Base-by-base conservation (phyloP, 2,113 vertebrate species). In the Elephas maximus region DNA sequence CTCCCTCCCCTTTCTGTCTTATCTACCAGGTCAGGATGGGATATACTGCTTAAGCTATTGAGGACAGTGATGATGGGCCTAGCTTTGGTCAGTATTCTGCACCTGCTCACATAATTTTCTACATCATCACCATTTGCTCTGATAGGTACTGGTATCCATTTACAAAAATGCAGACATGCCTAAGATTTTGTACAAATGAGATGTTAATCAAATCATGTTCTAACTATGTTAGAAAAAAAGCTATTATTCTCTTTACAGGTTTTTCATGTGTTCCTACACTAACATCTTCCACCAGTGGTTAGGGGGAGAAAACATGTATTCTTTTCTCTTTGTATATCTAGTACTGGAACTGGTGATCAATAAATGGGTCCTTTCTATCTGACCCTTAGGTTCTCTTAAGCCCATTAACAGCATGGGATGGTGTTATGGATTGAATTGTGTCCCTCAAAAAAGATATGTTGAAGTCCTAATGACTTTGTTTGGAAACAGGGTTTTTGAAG, bases 31-130 rank as follows among this genome's bases (percentile, higher is more conserved):
- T 33, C 12, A 28, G 60, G 7, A 41, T 37, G 69, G 30, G 45
- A 30, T 14, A 26, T 28, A 2, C n/a, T 10, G 0, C 17, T 45
- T 0, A 17, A 15, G 10, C n/a, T 23, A 30, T 0, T 26, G 9
- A 82, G 69, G 41, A 33, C 7, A 21, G 69, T 1, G 41, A 23
- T 17, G 9, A 4, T 15, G 12, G 44, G 1, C 24, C 33, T 23
- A 23, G 8, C 33, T 83, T 10, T 60, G 18, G 24, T 28, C 33
- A 1, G 24, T 63, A 28, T 41, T 28, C 57, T 81, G 33, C 14
- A 8, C 1, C 67, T 21, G 15, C 41, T 80, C 4, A 11, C 12
- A 0, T 26, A 15, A 26, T 69, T 69, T 71, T 65, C 24, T 90
- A 57, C 17, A 30, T 45, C 11, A 30, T 45, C 28, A 28, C 71